phyloP scores from a whole-genome alignment of 2,113 vertebrate genomes.

The Psittacula cyanocephala region DNA sequence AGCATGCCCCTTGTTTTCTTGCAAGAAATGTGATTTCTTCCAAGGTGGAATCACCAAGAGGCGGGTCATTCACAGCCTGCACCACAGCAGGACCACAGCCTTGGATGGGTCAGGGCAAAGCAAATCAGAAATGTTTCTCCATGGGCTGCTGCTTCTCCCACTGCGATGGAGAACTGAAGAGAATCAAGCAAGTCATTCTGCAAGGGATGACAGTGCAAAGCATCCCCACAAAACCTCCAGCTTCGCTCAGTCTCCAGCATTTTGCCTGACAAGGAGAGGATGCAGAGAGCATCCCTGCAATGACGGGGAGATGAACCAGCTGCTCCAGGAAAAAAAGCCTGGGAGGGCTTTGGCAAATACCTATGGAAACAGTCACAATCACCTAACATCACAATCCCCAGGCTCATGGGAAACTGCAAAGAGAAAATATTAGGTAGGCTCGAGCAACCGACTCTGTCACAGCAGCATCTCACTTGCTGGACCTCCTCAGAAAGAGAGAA shows the following conservation, averaged over 20 bases:
- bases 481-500: not conserved
- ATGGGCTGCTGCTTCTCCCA: not conserved
- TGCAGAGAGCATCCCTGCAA: not conserved
- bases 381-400: not conserved
- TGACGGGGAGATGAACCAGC: not conserved
- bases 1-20: not conserved
- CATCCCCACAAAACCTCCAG: accelerated
- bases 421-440: not conserved
- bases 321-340: not conserved
- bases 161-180: not conserved
- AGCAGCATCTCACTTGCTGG: not conserved
- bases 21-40: not conserved
- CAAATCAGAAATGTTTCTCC: not conserved
- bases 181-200: not conserved
- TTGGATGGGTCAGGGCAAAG: not conserved
- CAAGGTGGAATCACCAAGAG: not conserved
- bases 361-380: not conserved
- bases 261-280: not conserved
- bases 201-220: not conserved
- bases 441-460: accelerated
- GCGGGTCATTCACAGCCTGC: not conserved
- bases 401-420: not conserved
- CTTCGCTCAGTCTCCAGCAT: not conserved
- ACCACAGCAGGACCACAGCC: not conserved
- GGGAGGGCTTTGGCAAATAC: not conserved